Evolutionary conservation across 2,797 vertebrate genomes (phyloP).

Genomic region (Picus viridis): DNA sequence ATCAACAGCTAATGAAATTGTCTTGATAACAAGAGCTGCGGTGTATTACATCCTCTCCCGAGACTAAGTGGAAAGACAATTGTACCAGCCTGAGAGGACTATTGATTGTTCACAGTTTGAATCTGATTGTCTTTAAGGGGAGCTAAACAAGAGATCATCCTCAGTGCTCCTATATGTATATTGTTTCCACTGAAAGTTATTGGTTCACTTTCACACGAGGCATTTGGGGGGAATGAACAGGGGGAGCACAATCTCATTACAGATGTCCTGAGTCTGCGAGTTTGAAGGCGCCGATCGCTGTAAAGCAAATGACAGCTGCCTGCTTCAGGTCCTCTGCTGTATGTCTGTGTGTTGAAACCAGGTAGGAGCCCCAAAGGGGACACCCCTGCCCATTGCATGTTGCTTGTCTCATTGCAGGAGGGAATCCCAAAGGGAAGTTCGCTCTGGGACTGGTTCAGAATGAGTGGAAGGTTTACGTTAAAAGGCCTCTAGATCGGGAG

Average conservation of each 20-base stretch:
- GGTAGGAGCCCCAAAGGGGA: not conserved
- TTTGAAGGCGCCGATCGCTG: not conserved
- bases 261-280: not conserved
- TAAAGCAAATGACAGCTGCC: not conserved
- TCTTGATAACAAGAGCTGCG: slow-evolving; percentile 77
- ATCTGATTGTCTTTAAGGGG: slow-evolving; percentile 75
- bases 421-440: slow-evolving; percentile 91
- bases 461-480: slow-evolving; percentile 98
- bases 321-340: not conserved
- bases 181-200: slow-evolving; percentile 62
- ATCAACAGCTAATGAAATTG: slow-evolving; percentile 85
- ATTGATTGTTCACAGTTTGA: slow-evolving; percentile 82
- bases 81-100: slow-evolving; percentile 60
- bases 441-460: slow-evolving; percentile 94
- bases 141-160: slow-evolving; percentile 74
- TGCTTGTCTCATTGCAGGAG: slow-evolving; percentile 79
- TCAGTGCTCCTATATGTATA: slow-evolving; percentile 62
- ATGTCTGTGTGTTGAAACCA: not conserved
- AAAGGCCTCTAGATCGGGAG: slow-evolving; percentile 91
- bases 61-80: slow-evolving; percentile 75
- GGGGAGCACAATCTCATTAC: not conserved
- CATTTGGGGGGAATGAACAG: not conserved
- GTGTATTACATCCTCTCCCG: slow-evolving; percentile 75
- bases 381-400: not conserved
- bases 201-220: slow-evolving; percentile 46